These are phyloP conservation scores for Dipodomys ordii DNA, from an alignment of 2,113 vertebrate species.

Conservation along the genomic window DNA sequence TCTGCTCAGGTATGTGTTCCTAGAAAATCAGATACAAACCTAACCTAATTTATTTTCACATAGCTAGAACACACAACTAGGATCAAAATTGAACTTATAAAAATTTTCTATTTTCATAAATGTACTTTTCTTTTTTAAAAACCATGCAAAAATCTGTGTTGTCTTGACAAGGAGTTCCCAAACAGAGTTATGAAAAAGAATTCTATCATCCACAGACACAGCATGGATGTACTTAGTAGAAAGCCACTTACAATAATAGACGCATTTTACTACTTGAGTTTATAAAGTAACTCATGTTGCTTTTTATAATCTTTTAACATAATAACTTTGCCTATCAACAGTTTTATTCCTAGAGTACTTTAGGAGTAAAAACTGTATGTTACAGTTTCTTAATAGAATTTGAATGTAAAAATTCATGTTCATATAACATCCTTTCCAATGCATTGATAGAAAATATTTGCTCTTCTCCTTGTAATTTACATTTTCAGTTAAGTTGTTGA, in stretches of 20 bases:
- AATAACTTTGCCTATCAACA: slow-evolving; percentile 12
- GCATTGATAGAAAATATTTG: background rate
- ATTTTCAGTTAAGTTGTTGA: background rate
- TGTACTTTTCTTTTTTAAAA: slow-evolving; percentile 2
- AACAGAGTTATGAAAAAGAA: background rate
- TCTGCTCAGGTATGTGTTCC: background rate
- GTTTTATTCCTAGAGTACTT: slow-evolving; percentile 1
- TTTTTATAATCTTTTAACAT: slow-evolving; percentile 42
- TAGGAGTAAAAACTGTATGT: background rate
- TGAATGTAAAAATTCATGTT: background rate
- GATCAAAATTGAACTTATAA: background rate
- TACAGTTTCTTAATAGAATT: background rate
- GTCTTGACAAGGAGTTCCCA: background rate
- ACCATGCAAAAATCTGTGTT: background rate
- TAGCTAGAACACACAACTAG: background rate
- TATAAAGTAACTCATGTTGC: background rate
- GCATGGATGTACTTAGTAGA: background rate
- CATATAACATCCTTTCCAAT: background rate
- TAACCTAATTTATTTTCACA: background rate
- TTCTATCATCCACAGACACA: background rate
- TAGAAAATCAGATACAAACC: background rate
- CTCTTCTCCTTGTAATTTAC: background rate
- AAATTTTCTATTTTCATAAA: slow-evolving; percentile 5
- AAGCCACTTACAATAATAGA: background rate
- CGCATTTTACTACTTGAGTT: background rate